Evolutionary conservation across 2,888 invertebrate genomes (phyloP).

Genomic region (Acronicta psi): DNA sequence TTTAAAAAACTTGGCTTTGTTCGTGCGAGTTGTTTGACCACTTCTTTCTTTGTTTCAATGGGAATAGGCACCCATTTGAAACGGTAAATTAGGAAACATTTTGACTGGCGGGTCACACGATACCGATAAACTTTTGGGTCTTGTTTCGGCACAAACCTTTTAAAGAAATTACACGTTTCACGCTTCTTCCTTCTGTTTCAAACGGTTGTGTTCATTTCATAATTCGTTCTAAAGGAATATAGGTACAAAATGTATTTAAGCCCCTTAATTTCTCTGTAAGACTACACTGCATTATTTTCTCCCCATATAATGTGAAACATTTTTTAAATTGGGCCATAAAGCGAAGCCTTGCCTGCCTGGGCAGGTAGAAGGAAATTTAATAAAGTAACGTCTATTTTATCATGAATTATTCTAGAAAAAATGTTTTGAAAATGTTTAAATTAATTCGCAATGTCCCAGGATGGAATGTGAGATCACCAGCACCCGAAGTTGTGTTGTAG

Average conservation of each 20-base stretch:
- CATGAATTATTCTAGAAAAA: constrained; percentile 76
- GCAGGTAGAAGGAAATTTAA: constrained; percentile 79
- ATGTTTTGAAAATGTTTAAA: constrained; percentile 62
- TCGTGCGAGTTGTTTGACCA: constrained; percentile 69
- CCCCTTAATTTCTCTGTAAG: constrained; percentile 71
- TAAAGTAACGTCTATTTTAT: constrained; percentile 82
- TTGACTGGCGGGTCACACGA: constrained; percentile 67
- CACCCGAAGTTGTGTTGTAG: constrained; percentile 23
- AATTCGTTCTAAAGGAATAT: constrained; percentile 44
- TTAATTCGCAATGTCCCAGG: constrained; percentile 60
- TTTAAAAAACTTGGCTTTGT: constrained; percentile 73
- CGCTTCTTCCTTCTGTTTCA: constrained; percentile 40
- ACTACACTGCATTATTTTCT: constrained; percentile 76
- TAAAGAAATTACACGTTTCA: constrained; percentile 62
- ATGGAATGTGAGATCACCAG: constrained; percentile 42
- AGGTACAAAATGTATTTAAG: constrained; percentile 48
- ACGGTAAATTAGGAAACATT: constrained; percentile 69
- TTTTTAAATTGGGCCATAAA: constrained; percentile 85
- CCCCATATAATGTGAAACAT: constrained; percentile 78
- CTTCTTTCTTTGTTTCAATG: constrained; percentile 69
- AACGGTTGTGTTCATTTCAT: constrained; percentile 60
- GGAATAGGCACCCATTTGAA: constrained; percentile 61
- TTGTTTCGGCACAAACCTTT: constrained; percentile 61
- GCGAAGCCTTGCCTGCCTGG: constrained; percentile 74
- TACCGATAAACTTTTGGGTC: constrained; percentile 65